Conservation (phyloP, 2,113 vertebrate species). For the Dasyurus viverrinus region DNA sequence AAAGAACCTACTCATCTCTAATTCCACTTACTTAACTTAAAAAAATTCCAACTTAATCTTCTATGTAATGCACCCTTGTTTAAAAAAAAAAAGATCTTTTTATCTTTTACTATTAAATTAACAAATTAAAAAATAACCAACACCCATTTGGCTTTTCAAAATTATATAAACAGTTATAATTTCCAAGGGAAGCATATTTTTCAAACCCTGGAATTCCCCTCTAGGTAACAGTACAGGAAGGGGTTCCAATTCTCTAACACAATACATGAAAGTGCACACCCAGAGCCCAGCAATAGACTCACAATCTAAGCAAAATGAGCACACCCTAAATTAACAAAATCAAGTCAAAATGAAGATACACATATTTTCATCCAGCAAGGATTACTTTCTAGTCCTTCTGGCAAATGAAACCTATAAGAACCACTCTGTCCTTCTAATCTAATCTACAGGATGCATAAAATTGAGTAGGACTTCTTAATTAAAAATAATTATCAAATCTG, state of each 20-base stretch:
- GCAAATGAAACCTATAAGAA: neutral
- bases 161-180: neutral
- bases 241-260: neutral
- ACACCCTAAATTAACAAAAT: slow-evolving; percentile 13
- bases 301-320: neutral
- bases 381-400: neutral
- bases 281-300: neutral
- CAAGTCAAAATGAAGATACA: neutral
- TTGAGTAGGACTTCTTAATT: neutral
- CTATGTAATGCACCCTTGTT: neutral
- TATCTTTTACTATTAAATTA: slow-evolving; percentile 27
- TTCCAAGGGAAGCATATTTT: neutral
- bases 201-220: neutral
- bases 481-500: neutral
- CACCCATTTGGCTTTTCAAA: neutral
- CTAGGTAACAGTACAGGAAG: neutral
- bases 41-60: neutral
- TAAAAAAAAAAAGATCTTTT: neutral
- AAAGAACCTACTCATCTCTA: slow-evolving; percentile 10
- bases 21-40: slow-evolving; percentile 29
- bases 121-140: slow-evolving; percentile 39
- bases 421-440: neutral
- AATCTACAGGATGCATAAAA: neutral
- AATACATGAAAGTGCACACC: neutral
- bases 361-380: neutral